phyloP scores from a whole-genome alignment of 2,888 invertebrate species.

The Aphrophora alni region DNA sequence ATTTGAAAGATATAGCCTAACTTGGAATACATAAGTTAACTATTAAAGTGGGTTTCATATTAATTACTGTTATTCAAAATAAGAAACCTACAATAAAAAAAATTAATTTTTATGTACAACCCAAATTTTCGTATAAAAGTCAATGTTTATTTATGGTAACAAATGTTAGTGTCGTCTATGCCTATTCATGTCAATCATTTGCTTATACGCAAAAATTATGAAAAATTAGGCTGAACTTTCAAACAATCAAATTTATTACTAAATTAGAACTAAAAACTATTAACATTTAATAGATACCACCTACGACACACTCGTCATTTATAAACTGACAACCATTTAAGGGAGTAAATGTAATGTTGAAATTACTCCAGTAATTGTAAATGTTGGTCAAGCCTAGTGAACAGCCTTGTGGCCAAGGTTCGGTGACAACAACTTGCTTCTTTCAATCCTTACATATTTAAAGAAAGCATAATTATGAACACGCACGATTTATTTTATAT shows the following conservation, averaged over 20 bases:
- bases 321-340: background rate
- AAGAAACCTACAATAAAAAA: too few species aligned
- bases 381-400: constrained; percentile 9
- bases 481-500: background rate
- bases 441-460: background rate
- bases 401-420: constrained; percentile 9
- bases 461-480: background rate
- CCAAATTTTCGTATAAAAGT: background rate
- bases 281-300: background rate
- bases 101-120: background rate
- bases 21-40: too few species aligned
- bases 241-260: background rate
- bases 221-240: background rate
- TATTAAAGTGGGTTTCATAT: too few species aligned
- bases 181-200: background rate
- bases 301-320: background rate
- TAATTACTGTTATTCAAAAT: too few species aligned
- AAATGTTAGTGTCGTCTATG: background rate
- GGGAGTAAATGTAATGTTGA: background rate
- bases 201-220: background rate
- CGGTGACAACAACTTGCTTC: background rate
- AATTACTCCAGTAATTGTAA: background rate
- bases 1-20: too few species aligned
- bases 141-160: background rate
- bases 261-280: background rate